Base-by-base conservation (phyloP, 2,888 invertebrate species). In the Bellardia pandia region DNA sequence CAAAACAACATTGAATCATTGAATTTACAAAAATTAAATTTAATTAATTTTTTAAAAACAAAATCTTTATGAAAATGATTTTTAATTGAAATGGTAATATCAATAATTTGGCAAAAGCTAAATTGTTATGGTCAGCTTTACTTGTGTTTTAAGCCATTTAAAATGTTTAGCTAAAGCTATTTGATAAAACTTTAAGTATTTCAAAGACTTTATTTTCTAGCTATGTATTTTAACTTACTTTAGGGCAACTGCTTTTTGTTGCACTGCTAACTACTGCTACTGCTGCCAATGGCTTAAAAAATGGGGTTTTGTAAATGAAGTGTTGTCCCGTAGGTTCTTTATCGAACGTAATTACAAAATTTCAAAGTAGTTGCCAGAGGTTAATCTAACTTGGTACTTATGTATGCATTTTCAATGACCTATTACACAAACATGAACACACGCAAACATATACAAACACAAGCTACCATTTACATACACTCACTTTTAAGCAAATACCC, bases 261-360 rank as follows among this genome's bases (percentile, higher is more conserved):
- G 53, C 45, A 37, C n/a, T 37, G 16, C 11, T 58, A 53, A 45
- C 45, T 45, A 45, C 45, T 45, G 45, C 37, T 9, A 30, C 69
- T 30, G 53, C 45, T 37, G 69, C 60, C 75, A 60, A 2, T 51
- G 56, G 74, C 58, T 42, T 14, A 16, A 16, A 53, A 64, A 69
- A 45, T 9, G 9, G 11, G 53, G 40, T 71, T 51, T 14, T 76
- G 76, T 23, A 76, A 83, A 76, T 60, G 76, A 76, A 69, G 62
- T 76, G 62, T 71, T 76, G 62, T 62, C 69, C 82, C 76, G 69
- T 64, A 56, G 76, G 69, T 76, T 83, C 76, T 69, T 51, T 77
- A 76, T 76, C 45, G 82, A 82, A 83, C 69, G 64, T 78, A 79
- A 75, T 85, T 85, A 75, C 79, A 75, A 85, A 85, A 75, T 79